phyloP scores from a whole-genome alignment of 2,113 vertebrate genomes.

The Donacobius atricapilla region DNA sequence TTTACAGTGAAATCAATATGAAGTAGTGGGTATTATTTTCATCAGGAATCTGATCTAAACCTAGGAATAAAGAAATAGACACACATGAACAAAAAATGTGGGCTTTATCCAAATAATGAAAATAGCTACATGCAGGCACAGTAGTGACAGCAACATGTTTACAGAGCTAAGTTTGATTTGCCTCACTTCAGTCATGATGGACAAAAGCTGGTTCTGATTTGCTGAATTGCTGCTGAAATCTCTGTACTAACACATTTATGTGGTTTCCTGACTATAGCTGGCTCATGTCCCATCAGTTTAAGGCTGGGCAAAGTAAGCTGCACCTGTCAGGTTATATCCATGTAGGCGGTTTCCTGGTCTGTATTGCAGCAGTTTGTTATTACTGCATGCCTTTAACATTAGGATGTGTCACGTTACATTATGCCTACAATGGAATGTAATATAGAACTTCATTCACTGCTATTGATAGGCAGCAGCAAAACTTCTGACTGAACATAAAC shows the following conservation, averaged over 20 bases:
- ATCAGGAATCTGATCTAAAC: background rate
- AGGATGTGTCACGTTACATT: slow-evolving; percentile 30
- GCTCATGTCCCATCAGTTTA: background rate
- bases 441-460: background rate
- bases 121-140: background rate
- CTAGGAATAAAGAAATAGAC: background rate
- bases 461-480: background rate
- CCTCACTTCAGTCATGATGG: background rate
- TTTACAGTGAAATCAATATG: background rate
- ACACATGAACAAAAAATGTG: background rate
- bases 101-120: background rate
- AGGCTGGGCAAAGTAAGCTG: background rate
- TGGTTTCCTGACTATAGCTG: background rate
- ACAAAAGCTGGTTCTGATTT: slow-evolving; percentile 25
- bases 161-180: background rate
- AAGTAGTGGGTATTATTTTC: background rate
- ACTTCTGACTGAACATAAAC: background rate
- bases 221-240: background rate
- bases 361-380: background rate
- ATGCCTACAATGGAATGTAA: background rate
- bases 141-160: background rate
- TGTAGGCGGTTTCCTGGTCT: background rate
- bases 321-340: slow-evolving; percentile 8
- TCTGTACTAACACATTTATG: background rate
- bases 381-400: background rate